Base-by-base conservation (phyloP, 2,113 vertebrate genomes). In the Artemisiospiza belli region DNA sequence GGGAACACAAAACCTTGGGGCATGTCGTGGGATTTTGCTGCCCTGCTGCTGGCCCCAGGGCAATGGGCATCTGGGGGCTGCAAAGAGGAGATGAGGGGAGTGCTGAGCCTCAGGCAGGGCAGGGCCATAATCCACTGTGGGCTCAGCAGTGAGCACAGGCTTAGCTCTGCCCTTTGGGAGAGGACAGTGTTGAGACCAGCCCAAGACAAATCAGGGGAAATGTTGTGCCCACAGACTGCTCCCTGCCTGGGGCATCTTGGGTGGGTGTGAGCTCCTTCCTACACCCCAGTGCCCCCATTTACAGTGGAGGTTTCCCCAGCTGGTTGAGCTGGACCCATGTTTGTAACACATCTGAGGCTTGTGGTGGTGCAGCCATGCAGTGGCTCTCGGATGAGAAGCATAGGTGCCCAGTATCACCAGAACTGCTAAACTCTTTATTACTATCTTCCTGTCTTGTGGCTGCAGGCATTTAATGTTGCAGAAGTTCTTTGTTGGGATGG, bases 41-140 rank as follows among this genome's bases (percentile, higher is more conserved):
- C 18, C 47, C 39, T 0, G 0, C 6, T 58, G 86, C 49, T 8
- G 2, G 10, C 33, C 52, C 7, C 35, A 14, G 59, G 25, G 37
- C 35, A 39, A 2, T 13, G 11, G 33, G 12, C 30, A 61, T 30
- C 41, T 55, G 24, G 6, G 37, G 33, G 15, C 37, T 91, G 52
- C 7, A 6, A 4, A 66, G 27, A 0, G 7, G 25, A 20, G 10
- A 22, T 1, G 6, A 78, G 62, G 33, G 11, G 44, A 67, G 20
- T 14, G 12, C 64, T 77, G 77, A 46, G 55, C 59, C 57, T 49
- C 54, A 44, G 59, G 51, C 2, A 1, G 30, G 35, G 35, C 76
- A 80, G 31, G 25, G 69, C 2, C 25, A 24, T 55, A 72, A 58
- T 68, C 30, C 2, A 1, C 30, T 4, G 0, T 8, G 35, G 61